Percentiles rank a stretch among this genome's conserved stretches.
Evolutionary conservation across 2,113 vertebrate species (phyloP).

Genomic region (Eulemur rufifrons): DNA sequence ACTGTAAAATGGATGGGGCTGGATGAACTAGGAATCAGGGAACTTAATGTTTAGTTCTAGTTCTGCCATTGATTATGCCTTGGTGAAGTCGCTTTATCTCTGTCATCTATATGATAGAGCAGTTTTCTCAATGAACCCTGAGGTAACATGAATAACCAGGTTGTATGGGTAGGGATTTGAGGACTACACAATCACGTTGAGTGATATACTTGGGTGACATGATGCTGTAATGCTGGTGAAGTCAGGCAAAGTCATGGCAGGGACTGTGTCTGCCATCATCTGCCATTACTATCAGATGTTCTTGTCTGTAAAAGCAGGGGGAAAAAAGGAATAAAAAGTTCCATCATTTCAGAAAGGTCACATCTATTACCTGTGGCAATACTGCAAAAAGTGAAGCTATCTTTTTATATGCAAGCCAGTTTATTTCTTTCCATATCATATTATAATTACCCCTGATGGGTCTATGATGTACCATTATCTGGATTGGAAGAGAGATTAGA

Average conservation of each 20-base stretch:
- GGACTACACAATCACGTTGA: neutral
- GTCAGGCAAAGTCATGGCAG: neutral
- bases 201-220: neutral
- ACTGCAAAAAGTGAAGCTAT: neutral
- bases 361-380: neutral
- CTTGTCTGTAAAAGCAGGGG: neutral
- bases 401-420: neutral
- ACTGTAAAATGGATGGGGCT: neutral
- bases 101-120: neutral
- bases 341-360: neutral
- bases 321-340: neutral
- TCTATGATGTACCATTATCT: neutral
- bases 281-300: neutral
- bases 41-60: neutral
- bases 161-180: neutral
- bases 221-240: neutral
- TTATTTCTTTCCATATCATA: neutral
- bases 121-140: neutral
- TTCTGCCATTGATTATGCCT: neutral
- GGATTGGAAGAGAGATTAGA: neutral
- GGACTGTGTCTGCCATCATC: neutral
- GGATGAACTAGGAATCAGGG: neutral
- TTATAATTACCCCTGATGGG: neutral
- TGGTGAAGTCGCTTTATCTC: neutral
- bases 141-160: neutral